phyloP scores from a whole-genome alignment of 2,113 vertebrate genomes.

The Rynchops niger region DNA sequence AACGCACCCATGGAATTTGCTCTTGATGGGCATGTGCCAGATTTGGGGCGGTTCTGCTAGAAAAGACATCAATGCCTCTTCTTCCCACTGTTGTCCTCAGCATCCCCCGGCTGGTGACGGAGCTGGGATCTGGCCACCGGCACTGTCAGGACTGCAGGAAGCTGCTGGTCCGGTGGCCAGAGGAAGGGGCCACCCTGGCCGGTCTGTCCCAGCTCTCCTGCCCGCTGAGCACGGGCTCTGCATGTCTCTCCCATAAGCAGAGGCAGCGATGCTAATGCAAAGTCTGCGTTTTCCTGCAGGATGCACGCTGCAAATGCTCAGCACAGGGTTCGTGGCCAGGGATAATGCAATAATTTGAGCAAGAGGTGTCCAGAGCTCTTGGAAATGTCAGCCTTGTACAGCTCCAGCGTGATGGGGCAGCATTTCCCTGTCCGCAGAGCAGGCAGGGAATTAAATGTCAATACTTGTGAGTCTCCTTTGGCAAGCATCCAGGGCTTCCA shows the following conservation, averaged over 20 bases:
- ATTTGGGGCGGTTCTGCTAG: neutral
- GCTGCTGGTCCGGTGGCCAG: rapidly evolving
- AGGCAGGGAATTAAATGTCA: neutral
- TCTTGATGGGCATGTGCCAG: neutral
- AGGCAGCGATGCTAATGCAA: neutral
- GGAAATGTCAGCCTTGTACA: constrained; percentile 1
- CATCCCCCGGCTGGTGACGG: neutral
- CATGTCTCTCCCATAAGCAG: rapidly evolving
- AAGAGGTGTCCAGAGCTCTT: neutral
- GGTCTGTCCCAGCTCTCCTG: neutral
- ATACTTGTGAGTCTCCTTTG: neutral
- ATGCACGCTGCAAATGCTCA: rapidly evolving
- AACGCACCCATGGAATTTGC: rapidly evolving
- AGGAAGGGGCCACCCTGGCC: neutral
- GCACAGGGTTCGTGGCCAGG: rapidly evolving
- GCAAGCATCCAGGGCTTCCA: neutral
- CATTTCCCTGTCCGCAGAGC: neutral
- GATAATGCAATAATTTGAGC: neutral
- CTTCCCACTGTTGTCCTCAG: neutral
- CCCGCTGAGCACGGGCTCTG: neutral
- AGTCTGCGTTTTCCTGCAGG: neutral
- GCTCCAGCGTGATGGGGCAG: neutral
- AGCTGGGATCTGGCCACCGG: neutral
- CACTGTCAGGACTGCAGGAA: neutral
- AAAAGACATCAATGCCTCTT: neutral